Evolutionary conservation across 2,113 vertebrate genomes (phyloP).

Genomic region (Nymphicus hollandicus): DNA sequence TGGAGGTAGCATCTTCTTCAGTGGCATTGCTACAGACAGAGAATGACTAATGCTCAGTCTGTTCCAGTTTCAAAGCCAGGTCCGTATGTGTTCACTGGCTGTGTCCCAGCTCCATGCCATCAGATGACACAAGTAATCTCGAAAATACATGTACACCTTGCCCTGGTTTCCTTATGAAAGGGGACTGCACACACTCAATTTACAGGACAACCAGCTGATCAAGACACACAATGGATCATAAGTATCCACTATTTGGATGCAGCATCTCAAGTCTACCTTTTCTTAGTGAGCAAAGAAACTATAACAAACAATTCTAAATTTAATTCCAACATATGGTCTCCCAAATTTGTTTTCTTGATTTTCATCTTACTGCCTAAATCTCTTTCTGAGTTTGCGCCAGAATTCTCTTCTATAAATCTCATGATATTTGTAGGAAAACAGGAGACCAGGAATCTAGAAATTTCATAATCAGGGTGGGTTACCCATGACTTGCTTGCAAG

Average conservation of each 20-base stretch:
- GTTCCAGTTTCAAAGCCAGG: neutral
- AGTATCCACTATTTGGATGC: neutral
- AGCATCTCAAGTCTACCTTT: neutral
- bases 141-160: neutral
- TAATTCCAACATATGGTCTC: neutral
- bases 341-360: neutral
- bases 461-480: neutral
- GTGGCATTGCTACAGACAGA: neutral
- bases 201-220: neutral
- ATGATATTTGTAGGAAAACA: neutral
- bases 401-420: neutral
- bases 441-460: neutral
- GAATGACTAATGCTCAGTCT: neutral
- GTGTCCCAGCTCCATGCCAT: neutral
- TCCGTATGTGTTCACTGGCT: neutral
- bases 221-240: neutral
- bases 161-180: neutral
- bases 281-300: neutral
- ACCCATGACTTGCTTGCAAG: neutral
- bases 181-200: fast-evolving
- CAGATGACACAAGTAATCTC: neutral
- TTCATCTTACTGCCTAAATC: neutral
- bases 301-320: neutral
- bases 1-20: neutral
- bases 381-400: neutral